Percentiles rank a stretch among this genome's conserved stretches.
phyloP scores from a whole-genome alignment of 1,140 invertebrate species.

The Drosophila tropicalis region DNA sequence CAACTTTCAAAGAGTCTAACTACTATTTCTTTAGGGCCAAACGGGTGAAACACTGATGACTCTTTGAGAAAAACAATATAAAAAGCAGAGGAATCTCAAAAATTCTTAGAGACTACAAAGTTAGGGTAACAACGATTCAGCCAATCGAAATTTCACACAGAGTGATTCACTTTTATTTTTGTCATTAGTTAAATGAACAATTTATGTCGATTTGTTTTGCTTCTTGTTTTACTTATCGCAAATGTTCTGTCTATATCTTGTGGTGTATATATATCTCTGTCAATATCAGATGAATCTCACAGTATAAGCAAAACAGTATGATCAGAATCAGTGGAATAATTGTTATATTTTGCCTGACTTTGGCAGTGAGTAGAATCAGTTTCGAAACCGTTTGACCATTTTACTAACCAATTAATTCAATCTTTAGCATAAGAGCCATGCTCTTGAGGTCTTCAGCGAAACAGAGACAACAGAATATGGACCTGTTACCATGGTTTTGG shows the following conservation, averaged over 20 bases:
- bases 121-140: background rate
- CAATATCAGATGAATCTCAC: slow-evolving; percentile 7
- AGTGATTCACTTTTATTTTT: background rate
- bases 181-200: slow-evolving; percentile 37
- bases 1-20: background rate
- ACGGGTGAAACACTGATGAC: too few relatives aligned
- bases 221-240: slow-evolving; percentile 32
- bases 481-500: slow-evolving; percentile 60
- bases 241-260: slow-evolving; percentile 25
- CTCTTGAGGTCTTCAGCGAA: slow-evolving; percentile 31
- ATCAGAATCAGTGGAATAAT: slow-evolving; percentile 30
- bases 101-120: too few relatives aligned
- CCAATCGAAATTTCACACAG: background rate
- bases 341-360: slow-evolving; percentile 32
- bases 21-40: too few relatives aligned
- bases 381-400: background rate
- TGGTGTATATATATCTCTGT: slow-evolving; percentile 28
- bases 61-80: too few relatives aligned
- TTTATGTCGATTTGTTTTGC: slow-evolving; percentile 21
- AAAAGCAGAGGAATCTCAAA: too few relatives aligned
- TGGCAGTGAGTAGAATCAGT: slow-evolving; percentile 40
- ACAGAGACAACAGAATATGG: slow-evolving; percentile 57
- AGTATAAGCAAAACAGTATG: slow-evolving; percentile 33
- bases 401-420: background rate
- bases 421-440: slow-evolving; percentile 27